Base-by-base conservation (phyloP, 2,797 vertebrate genomes). In the Clarias platycephalus region DNA sequence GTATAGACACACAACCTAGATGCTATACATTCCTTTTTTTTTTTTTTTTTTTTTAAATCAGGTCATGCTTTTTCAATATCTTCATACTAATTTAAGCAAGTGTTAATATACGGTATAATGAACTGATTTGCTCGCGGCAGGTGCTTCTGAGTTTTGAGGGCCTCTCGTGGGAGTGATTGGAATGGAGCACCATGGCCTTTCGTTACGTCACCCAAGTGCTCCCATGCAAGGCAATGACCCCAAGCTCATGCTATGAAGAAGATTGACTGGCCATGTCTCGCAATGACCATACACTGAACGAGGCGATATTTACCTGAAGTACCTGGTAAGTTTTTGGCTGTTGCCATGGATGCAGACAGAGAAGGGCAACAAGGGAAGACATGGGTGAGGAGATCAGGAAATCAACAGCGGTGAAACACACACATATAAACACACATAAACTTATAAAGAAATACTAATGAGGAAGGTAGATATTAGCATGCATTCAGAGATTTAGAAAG, bases 311-410 rank as follows among this genome's bases (percentile, higher is more conserved):
- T 96, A 96, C 95, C 95, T 96, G 94, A 94, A 83, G 94, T 92
- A 91, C 93, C 93, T 93, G 94, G 94, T 89, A 94, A 94, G 93
- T 95, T 93, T 94, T 94, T 95, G 91, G 93, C 93, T 94, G 94
- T 95, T 94, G 93, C 93, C 95, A 94, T 94, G 94, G 95, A 95
- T 93, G 95, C 92, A 93, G 93, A 94, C 93, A 94, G 91, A 93
- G 91, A 93, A 86, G 89, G 92, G 93, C 92, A 92, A 91, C 87
- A 90, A 92, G 88, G 91, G 89, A 91, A 94, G 92, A 94, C 85
- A 72, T 83, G 92, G 90, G 92, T 93, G 93, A 93, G 94, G 91
- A 93, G 92, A 91, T 93, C 88, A 90, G 84, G 89, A 91, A 91
- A 91, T 91, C 91, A 90, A 92, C 90, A 88, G 87, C 90, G 90